A percentile compares a stretch with the other conserved stretches of the same genome.
Evolutionary conservation across 2,113 vertebrate species (phyloP).

Genomic region (Dunckerocampus dactyliophorus): DNA sequence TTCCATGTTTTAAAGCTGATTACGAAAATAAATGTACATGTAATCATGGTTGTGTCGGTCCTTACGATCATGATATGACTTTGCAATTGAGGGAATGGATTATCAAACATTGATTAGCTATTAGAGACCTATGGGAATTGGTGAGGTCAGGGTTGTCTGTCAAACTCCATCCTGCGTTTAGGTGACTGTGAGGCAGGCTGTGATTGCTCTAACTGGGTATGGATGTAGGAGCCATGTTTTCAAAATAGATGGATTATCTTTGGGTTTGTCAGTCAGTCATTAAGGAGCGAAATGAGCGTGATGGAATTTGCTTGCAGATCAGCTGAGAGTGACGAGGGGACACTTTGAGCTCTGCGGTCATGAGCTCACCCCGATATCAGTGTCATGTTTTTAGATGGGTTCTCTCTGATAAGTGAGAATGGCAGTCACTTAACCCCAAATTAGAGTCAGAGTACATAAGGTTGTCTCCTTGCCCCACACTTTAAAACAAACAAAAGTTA

Average conservation of each 20-base stretch:
- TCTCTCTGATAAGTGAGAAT: conserved; percentile 34
- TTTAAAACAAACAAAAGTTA: neutral
- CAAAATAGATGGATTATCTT: conserved; percentile 68
- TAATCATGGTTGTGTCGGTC: conserved; percentile 6
- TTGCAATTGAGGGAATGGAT: conserved; percentile 1
- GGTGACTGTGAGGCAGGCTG: conserved; percentile 33
- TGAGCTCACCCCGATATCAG: conserved; percentile 59
- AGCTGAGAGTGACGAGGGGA: conserved; percentile 33
- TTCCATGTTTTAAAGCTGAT: neutral
- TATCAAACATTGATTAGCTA: neutral
- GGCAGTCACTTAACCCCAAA: conserved; percentile 25
- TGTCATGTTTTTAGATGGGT: conserved; percentile 49
- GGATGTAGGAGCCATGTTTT: conserved; percentile 55
- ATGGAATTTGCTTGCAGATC: conserved; percentile 50
- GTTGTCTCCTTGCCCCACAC: neutral
- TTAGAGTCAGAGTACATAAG: neutral
- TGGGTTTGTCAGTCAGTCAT: conserved; percentile 68
- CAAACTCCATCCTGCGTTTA: conserved; percentile 51
- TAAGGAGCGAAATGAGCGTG: conserved; percentile 59
- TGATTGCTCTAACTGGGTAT: conserved; percentile 34
- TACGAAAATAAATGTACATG: conserved; percentile 4
- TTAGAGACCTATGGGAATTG: conserved; percentile 21
- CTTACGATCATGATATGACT: neutral
- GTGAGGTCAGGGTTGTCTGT: conserved; percentile 24
- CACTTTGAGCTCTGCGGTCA: conserved; percentile 7